phyloP scores from a whole-genome alignment of 2,888 invertebrate species.

The Volucella inanis region DNA sequence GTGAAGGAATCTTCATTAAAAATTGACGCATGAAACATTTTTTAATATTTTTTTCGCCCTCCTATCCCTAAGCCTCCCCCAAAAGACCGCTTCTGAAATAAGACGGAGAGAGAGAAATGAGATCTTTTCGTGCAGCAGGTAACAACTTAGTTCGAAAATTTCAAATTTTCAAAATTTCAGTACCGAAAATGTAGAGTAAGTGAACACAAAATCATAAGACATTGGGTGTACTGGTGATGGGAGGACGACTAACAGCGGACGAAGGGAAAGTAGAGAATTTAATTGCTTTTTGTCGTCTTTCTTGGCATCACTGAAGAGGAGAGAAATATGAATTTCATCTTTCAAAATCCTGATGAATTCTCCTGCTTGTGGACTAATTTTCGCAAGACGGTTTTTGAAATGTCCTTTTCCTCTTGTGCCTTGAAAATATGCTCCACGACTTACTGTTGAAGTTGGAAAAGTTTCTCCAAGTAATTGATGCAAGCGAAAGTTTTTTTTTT shows the following conservation, averaged over 20 bases:
- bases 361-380: conserved; percentile 55
- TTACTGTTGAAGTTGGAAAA: conserved; percentile 60
- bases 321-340: conserved; percentile 70
- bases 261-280: conserved; percentile 49
- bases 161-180: conserved; percentile 9
- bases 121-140: conserved; percentile 34
- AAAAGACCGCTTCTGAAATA: not conserved
- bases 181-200: conserved; percentile 2
- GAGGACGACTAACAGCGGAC: not conserved
- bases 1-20: conserved; percentile 67
- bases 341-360: conserved; percentile 67
- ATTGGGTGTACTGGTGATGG: not conserved
- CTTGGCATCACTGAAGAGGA: not conserved
- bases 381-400: conserved; percentile 28
- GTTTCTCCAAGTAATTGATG: conserved; percentile 73
- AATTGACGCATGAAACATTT: conserved; percentile 69
- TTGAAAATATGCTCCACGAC: conserved; percentile 25
- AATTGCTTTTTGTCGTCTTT: conserved; percentile 63
- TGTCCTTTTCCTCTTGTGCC: not conserved
- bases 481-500: conserved; percentile 61
- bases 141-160: conserved; percentile 50
- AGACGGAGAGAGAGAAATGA: not conserved
- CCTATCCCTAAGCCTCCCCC: not conserved
- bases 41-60: conserved; percentile 46
- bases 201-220: not conserved